Conservation (phyloP, 2,888 invertebrate genomes). For the Lasioglossum figueresi region DNA sequence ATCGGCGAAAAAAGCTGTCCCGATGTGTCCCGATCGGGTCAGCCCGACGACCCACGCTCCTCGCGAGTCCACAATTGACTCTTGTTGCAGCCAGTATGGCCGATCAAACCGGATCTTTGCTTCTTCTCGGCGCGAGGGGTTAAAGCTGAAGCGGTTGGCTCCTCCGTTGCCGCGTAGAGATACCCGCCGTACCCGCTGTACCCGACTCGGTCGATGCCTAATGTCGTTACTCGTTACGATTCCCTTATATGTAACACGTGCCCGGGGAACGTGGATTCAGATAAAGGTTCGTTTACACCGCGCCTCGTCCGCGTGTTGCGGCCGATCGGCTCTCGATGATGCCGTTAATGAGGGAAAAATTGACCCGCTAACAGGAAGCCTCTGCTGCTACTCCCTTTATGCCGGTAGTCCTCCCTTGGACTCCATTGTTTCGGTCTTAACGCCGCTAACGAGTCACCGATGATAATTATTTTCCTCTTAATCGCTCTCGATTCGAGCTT, state of each 20-base stretch:
- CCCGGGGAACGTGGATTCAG: conserved; percentile 52
- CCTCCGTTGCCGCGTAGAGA: conserved; percentile 56
- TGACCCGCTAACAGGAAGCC: background rate
- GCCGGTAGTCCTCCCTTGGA: background rate
- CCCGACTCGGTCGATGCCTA: conserved; percentile 63
- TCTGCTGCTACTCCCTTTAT: background rate
- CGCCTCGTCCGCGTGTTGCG: background rate
- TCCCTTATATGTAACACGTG: conserved; percentile 74
- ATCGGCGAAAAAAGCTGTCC: conserved; percentile 52
- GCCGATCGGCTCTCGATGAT: conserved; percentile 18
- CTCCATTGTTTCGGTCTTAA: background rate
- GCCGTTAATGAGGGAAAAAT: conserved; percentile 43
- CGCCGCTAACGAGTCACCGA: background rate
- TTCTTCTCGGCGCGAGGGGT: conserved; percentile 36
- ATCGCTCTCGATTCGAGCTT: background rate
- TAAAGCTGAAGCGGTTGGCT: conserved; percentile 35
- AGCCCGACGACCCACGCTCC: conserved; percentile 49
- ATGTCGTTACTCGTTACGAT: conserved; percentile 76
- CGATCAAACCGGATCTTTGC: conserved; percentile 72
- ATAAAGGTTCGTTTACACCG: conserved; percentile 72
- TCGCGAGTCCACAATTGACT: conserved; percentile 59
- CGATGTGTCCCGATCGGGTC: conserved; percentile 58
- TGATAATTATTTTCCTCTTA: background rate
- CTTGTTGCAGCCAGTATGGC: conserved; percentile 63
- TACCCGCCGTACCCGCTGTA: conserved; percentile 19